Evolutionary conservation across 2,797 vertebrate genomes (phyloP), one percentile per base, ranked within the genome.

Genomic region (Danio choprae): DNA sequence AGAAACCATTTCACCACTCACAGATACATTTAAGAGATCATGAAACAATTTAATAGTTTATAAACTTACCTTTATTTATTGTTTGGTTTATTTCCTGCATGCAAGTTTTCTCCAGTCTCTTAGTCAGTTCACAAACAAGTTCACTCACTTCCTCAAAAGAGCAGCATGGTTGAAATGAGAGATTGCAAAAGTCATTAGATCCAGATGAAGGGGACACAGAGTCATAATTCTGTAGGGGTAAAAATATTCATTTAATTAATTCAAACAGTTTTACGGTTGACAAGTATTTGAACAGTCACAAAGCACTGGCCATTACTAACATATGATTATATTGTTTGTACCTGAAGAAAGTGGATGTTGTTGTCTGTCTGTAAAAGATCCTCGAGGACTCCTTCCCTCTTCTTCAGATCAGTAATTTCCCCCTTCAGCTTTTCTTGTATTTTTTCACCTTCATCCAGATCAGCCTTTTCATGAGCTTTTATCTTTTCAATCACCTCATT

Each of bases 331-430:
- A 20, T n/a, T 50, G 12, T 1, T 36, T 72, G 16, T 78, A 85
- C 84, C 84, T 85, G 79, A 41, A 85, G 76, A 71, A 85, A 85
- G 8, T 79, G 16, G 13, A 85, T 51, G 43, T 80, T 64, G 60
- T 85, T 79, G 12, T 79, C 72, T 10, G 62, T 74, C 41, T 80
- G 60, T 73, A 81, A n/a, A 79, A 81, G 29, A 41, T 55, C 73
- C 36, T 84, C 82, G 4, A 74, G 44, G 38, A 29, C 13, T 12
- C 53, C 72, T 18, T 83, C 84, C 7, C 71, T 69, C 43, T 29
- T 65, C 67, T 40, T 77, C 55, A 85, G 56, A 13, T 8, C 40
- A 40, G 76, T 36, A 4, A 86, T 75, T 48, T 84, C 62, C 4
- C 40, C 2, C 50, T 76, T 22, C 51, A 86, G 22, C 7, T 77